Evolutionary conservation across 2,797 vertebrate species (phyloP), one percentile per base, ranked within the genome.

Genomic region (Catamblyrhynchus diadema): DNA sequence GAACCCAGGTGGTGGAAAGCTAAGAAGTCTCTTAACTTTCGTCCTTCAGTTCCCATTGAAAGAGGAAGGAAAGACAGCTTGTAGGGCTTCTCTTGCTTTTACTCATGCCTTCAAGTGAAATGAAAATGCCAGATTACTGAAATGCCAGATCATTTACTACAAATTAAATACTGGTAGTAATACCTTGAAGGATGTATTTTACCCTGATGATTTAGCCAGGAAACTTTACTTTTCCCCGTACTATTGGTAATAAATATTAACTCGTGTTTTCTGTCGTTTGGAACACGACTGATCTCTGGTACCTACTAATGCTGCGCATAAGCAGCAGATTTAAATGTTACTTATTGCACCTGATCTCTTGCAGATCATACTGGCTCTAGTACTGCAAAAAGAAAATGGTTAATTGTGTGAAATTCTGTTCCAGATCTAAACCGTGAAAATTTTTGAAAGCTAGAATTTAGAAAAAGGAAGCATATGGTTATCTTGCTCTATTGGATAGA

Each of bases 31-130:
- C 22, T 32, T 32, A 17, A 25, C 28, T 86, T 64, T 39, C 1
- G 5, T 1, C 1, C 4, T 33, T 23, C 45, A 50, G 14, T 35
- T 41, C 4, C 9, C 1, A 0, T 22, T 50, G 30, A 37, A 77
- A 60, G 30, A 4, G 13, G 7, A 50, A 33, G 64, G 35, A 21
- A 48, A 24, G 35, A 2, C 25, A 12, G 9, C 19, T 4, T 32
- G 9, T 21, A 60, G 57, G 24, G 9, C 21, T 47, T 39, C 0
- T 2, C 23, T 44, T 54, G 25, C 5, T 48, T 32, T 56, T 51
- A 9, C 4, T 65, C 16, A 2, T 50, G 42, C 3, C 0, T 24
- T 35, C 15, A 24, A 72, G 30, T 62, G 16, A 22, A 71, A 59
- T 33, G 30, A 37, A 81, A 51, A 75, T 59, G 20, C 15, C 1